These are phyloP conservation scores for Enteromius treurensis DNA, from an alignment of 2,797 vertebrate genomes.

Conservation along the genomic window DNA sequence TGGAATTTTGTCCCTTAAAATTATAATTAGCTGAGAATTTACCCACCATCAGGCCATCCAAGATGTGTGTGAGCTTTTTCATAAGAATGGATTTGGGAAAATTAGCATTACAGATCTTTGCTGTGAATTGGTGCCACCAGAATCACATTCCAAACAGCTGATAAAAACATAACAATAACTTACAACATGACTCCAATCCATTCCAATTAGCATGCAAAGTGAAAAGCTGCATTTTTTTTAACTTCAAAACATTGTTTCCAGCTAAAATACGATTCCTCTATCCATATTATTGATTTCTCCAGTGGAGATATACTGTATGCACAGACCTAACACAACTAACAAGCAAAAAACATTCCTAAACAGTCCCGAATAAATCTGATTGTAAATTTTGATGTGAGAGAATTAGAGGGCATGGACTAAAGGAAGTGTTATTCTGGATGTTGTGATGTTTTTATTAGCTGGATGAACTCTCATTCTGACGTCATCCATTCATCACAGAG, in stretches of 20 bases:
- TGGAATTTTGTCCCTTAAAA: neutral
- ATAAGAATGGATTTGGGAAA: neutral
- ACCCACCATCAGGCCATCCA: neutral
- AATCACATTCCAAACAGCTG: neutral
- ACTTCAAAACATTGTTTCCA: neutral
- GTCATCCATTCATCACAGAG: neutral
- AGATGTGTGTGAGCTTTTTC: neutral
- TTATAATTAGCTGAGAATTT: neutral
- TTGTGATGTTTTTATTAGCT: neutral
- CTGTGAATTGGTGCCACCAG: neutral
- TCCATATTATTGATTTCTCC: neutral
- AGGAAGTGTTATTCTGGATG: neutral
- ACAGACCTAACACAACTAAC: neutral
- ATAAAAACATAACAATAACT: neutral
- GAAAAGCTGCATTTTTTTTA: conserved; percentile 1
- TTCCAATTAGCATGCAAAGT: neutral
- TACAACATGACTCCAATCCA: neutral
- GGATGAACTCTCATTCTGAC: neutral
- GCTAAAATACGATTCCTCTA: neutral
- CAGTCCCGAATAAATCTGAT: neutral
- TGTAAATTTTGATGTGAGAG: neutral
- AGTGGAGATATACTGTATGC: neutral
- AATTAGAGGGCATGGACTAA: neutral
- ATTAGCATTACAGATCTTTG: neutral
- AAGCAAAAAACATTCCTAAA: neutral